Evolutionary conservation across 2,113 vertebrate species (phyloP).

Genomic region (Upupa epops): DNA sequence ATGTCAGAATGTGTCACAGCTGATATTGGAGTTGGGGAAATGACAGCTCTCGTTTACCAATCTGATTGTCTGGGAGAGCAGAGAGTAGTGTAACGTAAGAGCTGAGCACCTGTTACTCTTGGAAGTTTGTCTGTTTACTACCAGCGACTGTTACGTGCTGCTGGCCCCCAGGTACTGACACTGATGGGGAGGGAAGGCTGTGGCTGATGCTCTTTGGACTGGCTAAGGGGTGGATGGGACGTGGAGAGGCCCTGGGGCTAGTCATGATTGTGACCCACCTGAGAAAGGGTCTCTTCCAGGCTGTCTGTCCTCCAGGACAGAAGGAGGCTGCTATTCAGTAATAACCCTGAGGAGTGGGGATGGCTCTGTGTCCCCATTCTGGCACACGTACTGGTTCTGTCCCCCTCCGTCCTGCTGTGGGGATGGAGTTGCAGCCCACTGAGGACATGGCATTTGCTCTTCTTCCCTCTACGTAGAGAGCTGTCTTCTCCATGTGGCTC

Average conservation of each 20-base stretch:
- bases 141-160: background rate
- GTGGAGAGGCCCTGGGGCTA: background rate
- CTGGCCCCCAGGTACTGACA: background rate
- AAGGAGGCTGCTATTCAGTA: background rate
- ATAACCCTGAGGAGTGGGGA: background rate
- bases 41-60: conserved; percentile 61
- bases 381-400: fast-evolving
- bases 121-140: conserved; percentile 53
- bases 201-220: fast-evolving
- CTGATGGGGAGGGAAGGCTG: background rate
- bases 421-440: background rate
- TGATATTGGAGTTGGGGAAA: conserved; percentile 68
- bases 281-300: background rate
- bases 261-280: fast-evolving
- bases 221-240: background rate
- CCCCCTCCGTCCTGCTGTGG: background rate
- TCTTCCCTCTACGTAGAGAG: background rate
- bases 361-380: fast-evolving
- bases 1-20: conserved; percentile 70
- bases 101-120: conserved; percentile 62
- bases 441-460: background rate
- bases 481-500: background rate
- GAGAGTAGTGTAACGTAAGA: conserved; percentile 47
- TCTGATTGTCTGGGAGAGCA: conserved; percentile 60
- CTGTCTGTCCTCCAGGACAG: background rate